phyloP scores from a whole-genome alignment of 1,140 invertebrate species.

The Bactericera cockerelli region DNA sequence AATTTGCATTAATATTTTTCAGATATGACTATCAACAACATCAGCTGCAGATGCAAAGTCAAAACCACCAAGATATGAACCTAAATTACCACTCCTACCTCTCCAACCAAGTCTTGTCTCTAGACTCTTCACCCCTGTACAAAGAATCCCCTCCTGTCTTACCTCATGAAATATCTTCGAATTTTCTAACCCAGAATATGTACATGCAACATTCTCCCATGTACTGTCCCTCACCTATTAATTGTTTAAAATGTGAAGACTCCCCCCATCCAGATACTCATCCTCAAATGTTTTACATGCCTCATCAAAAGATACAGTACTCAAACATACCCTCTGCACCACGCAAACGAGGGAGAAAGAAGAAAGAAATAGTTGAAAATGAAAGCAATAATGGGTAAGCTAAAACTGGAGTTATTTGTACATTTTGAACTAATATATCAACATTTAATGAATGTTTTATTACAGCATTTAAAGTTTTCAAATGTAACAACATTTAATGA shows the following conservation, averaged over 20 bases:
- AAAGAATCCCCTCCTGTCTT: not conserved
- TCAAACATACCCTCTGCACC: not conserved
- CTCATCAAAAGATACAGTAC: constrained; percentile 1
- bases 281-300: not conserved
- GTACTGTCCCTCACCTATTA: not conserved
- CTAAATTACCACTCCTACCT: not conserved
- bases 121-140: not conserved
- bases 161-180: constrained; percentile 7
- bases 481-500: no score
- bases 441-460: no score
- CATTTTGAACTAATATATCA: no score
- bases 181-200: constrained; percentile 1
- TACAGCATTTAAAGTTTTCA: no score
- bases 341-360: constrained; percentile 3
- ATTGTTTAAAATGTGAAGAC: not conserved
- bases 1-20: no score
- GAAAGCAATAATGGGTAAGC: not conserved
- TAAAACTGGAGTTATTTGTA: no score
- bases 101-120: not conserved
- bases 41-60: not conserved
- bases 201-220: not conserved
- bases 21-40: not conserved
- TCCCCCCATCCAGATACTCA: not conserved
- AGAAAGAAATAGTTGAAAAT: not conserved
- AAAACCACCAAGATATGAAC: not conserved